Conservation (phyloP, 2,888 invertebrate genomes). For the Pammene fasciana region DNA sequence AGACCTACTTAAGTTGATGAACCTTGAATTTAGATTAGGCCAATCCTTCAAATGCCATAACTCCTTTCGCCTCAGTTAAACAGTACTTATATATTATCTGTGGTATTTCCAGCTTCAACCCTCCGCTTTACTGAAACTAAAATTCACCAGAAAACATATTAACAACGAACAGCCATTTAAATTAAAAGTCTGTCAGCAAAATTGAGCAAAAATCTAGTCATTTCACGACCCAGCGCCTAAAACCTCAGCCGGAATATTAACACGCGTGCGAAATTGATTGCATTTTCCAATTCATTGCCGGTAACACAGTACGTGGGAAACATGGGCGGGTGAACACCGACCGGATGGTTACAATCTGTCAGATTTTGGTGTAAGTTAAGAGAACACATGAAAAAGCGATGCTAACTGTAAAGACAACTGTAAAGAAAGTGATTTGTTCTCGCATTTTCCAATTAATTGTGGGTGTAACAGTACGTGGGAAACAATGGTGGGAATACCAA, state of each 20-base stretch:
- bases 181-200: neutral
- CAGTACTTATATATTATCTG: too few species aligned
- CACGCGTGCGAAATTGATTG: constrained; percentile 32
- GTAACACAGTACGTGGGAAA: constrained; percentile 7
- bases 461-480: constrained; percentile 4
- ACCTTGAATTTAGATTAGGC: too few species aligned
- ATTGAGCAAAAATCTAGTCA: constrained; percentile 6
- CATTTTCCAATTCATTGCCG: constrained; percentile 35
- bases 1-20: too few species aligned
- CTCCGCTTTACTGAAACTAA: too few species aligned
- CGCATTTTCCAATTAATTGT: constrained; percentile 35
- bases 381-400: too few species aligned
- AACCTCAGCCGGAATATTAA: constrained; percentile 29
- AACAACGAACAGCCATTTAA: neutral
- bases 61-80: too few species aligned
- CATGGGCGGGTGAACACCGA: constrained; percentile 1
- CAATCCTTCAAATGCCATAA: too few species aligned
- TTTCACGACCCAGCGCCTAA: constrained; percentile 12
- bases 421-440: constrained; percentile 36
- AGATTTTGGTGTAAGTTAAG: too few species aligned
- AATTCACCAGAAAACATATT: neutral
- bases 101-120: too few species aligned
- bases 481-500: neutral
- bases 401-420: too few species aligned
- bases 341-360: neutral